phyloP scores from a whole-genome alignment of 2,888 invertebrate genomes.

The Chalcosyrphus nemorum region DNA sequence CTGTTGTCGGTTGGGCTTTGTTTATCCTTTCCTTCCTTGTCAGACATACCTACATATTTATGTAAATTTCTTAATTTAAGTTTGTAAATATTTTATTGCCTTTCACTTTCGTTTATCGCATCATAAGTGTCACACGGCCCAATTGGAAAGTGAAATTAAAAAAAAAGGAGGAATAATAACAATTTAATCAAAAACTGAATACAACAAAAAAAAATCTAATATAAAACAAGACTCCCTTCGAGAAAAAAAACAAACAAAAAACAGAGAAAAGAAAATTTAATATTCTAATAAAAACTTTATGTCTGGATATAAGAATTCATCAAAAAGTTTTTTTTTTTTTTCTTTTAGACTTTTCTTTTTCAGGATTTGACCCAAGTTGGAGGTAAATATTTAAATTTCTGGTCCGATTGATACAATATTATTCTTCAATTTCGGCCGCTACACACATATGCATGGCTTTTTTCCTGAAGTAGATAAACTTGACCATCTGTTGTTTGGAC shows the following conservation, averaged over 20 bases:
- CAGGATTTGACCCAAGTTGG: background rate
- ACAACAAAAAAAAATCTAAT: background rate
- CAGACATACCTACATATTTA: background rate
- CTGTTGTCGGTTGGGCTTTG: constrained; percentile 10
- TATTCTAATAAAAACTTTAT: constrained; percentile 56
- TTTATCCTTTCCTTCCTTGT: no score
- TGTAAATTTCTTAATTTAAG: constrained; percentile 19
- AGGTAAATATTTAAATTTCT: constrained; percentile 1
- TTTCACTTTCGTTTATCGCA: background rate
- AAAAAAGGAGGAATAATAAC: background rate
- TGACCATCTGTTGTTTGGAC: constrained; percentile 19
- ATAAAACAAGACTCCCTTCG: background rate
- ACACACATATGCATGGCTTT: background rate
- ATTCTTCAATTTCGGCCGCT: constrained; percentile 7
- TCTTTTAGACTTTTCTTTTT: background rate
- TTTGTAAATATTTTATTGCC: constrained; percentile 10
- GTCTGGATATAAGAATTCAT: constrained; percentile 38
- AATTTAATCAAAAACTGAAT: background rate
- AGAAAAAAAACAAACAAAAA: constrained; percentile 7
- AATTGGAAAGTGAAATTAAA: constrained; percentile 1
- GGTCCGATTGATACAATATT: constrained; percentile 12
- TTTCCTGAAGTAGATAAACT: background rate
- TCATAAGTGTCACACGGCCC: constrained; percentile 1
- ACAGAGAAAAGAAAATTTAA: constrained; percentile 21
- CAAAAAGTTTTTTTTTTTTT: constrained; percentile 16